Evolutionary conservation across 2,113 vertebrate genomes (phyloP).

Genomic region (Hippocampus abdominalis): DNA sequence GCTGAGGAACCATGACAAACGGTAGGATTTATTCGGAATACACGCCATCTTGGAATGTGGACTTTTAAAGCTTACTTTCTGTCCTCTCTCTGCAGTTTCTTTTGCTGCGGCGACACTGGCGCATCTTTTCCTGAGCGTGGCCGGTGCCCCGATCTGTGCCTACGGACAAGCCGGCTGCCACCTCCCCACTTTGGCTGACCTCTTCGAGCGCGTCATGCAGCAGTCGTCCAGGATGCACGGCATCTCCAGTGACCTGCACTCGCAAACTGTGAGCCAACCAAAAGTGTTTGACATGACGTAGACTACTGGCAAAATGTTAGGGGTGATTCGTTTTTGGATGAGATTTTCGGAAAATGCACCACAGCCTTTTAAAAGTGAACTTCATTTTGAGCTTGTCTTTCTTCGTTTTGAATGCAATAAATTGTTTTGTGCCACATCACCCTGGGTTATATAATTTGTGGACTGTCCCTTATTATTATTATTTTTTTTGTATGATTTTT

Average conservation of each 20-base stretch:
- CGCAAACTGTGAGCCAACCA: conserved; percentile 54
- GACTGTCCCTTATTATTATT: no score
- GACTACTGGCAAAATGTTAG: no score
- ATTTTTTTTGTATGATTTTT: no score
- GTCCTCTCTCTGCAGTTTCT: conserved; percentile 12
- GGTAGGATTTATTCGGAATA: conserved; percentile 1
- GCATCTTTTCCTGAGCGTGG: conserved; percentile 24
- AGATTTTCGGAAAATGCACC: no score
- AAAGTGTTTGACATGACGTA: no score
- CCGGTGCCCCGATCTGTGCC: conserved; percentile 30
- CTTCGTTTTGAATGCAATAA: no score
- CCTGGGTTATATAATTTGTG: no score
- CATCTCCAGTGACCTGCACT: conserved; percentile 66
- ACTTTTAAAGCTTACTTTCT: neutral
- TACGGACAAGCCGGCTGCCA: conserved; percentile 34
- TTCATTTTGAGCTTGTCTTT: no score
- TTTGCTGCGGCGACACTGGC: conserved; percentile 34
- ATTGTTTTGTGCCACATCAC: no score
- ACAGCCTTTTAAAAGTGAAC: no score
- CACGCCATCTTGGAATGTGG: neutral
- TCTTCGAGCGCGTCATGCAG: conserved; percentile 69
- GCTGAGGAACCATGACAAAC: conserved; percentile 18
- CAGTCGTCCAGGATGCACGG: conserved; percentile 68
- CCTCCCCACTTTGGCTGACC: conserved; percentile 44
- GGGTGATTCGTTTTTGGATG: no score